Conservation (phyloP, 2,113 vertebrate species). For the Apteryx owenii region DNA sequence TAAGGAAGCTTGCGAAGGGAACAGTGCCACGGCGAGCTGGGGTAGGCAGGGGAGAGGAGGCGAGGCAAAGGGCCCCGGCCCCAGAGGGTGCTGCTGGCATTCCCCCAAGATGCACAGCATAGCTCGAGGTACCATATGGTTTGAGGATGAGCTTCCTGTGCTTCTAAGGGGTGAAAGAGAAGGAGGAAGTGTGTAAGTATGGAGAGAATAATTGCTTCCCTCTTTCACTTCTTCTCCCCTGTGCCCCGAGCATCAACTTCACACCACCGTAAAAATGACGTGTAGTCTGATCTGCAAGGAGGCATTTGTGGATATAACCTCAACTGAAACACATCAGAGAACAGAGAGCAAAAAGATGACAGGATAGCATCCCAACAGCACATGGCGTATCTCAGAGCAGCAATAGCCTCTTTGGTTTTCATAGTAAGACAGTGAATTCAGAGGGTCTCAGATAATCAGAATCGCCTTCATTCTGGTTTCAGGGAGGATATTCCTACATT, state of each 20-base stretch:
- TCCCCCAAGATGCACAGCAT: background rate
- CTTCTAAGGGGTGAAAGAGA: slow-evolving; percentile 37
- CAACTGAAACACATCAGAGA: background rate
- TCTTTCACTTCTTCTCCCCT: background rate
- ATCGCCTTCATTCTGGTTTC: background rate
- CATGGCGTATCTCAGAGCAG: background rate
- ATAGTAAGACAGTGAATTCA: background rate
- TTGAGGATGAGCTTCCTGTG: slow-evolving; percentile 54
- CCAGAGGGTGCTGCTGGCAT: background rate
- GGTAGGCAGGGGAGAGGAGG: background rate
- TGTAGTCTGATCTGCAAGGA: background rate
- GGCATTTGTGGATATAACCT: background rate
- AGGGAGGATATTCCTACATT: background rate
- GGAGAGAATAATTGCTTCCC: slow-evolving; percentile 61
- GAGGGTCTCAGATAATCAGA: background rate
- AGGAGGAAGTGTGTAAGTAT: background rate
- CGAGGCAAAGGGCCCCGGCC: background rate
- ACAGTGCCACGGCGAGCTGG: accelerated
- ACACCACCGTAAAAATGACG: background rate
- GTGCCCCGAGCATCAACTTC: background rate
- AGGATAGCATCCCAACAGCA: background rate
- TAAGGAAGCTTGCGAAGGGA: background rate
- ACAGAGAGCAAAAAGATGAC: background rate
- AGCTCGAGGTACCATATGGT: slow-evolving; percentile 63
- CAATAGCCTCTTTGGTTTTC: background rate